Evolutionary conservation across 2,888 invertebrate genomes (phyloP), one percentile per base, ranked within the genome.

Genomic region (Amphimallon solstitiale): DNA sequence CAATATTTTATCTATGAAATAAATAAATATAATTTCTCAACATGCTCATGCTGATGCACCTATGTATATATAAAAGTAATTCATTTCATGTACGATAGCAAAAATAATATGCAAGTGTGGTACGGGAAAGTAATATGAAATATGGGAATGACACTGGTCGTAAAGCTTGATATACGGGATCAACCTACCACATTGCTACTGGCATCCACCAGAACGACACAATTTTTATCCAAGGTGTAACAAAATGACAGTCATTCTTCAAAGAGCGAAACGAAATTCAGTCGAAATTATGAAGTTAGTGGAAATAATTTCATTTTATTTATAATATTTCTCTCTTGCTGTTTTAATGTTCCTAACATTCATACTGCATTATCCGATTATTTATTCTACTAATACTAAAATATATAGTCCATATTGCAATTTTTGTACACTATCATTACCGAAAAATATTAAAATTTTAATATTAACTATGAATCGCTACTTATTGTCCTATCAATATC

Each of bases 121-220:
- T 43, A 56, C 38, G 38, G 61, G 56, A 67, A 64, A 65, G 62
- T 67, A 59, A 49, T 66, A 72, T 72, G 70, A 69, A 66, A 69
- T 67, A 69, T 69, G 69, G 56, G 52, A 52, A 66, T 60, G 69
- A 68, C 70, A 68, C 69, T 63, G 70, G 66, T 73, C 72, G 75
- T 75, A 75, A 74, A 74, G 71, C 71, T 69, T 75, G 74, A 75
- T 74, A 71, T 75, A 74, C 73, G 71, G 66, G 70, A 72, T 73
- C 73, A 73, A 73, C 72, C 68, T 64, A 61, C 69, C 68, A 69
- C 72, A 70, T 74, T 71, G 70, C 73, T 63, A 52, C 66, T 69
- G 71, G 71, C 72, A 70, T 73, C 70, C 63, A 64, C 68, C 64
- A 70, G 68, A 72, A 73, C 70, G 72, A 72, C 72, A 74, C 72